Evolutionary conservation across 2,797 vertebrate genomes (phyloP).

Genomic region (Gallinago solitaria): DNA sequence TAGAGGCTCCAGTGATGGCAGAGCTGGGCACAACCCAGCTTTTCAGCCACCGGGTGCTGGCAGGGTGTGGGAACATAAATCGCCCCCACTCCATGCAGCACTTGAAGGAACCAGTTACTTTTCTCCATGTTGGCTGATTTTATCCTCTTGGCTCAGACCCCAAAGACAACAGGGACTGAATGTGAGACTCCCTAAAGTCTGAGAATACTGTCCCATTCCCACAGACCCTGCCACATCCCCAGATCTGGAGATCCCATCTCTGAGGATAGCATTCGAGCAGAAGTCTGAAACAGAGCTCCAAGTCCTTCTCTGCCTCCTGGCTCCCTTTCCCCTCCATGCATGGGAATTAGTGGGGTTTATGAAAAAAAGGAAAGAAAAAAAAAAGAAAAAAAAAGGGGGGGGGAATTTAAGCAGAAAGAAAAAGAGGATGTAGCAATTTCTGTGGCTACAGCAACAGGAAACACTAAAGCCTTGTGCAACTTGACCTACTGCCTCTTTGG

Average conservation of each 20-base stretch:
- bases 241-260: neutral
- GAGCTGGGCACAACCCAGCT: neutral
- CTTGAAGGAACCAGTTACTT: neutral
- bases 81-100: neutral
- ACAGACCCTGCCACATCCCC: neutral
- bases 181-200: neutral
- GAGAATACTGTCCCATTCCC: neutral
- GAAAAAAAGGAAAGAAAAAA: neutral
- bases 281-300: neutral
- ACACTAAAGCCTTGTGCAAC: slow-evolving; percentile 22
- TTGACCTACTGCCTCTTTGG: neutral
- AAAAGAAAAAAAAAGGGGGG: neutral
- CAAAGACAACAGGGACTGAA: neutral
- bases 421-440: neutral
- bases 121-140: neutral
- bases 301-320: neutral
- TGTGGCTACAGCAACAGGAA: neutral
- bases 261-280: neutral
- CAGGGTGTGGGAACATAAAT: neutral
- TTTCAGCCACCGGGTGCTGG: neutral
- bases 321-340: neutral
- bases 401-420: neutral
- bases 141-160: neutral
- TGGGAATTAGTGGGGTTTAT: neutral
- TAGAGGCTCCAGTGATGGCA: neutral